These are phyloP conservation scores for Hozukius guyotensis DNA, from an alignment of 2,797 vertebrate species.

Conservation along the genomic window DNA sequence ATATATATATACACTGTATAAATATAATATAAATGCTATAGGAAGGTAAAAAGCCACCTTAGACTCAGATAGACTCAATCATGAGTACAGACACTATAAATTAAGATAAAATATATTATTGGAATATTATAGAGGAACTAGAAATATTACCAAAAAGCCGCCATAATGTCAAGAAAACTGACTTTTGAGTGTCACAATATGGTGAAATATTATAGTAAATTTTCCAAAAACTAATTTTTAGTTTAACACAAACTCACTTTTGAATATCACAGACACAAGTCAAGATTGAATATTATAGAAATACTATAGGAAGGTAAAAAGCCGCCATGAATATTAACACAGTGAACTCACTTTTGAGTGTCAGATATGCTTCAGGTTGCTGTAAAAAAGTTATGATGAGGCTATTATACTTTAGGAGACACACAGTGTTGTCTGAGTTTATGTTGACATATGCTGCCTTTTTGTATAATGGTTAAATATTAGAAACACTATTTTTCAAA, in stretches of 20 bases:
- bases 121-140: no score
- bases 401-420: not conserved
- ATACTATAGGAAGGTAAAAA: not conserved
- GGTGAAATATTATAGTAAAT: not conserved
- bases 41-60: no score
- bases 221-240: not conserved
- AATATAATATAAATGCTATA: no score
- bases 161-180: no score
- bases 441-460: not conserved
- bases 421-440: not conserved
- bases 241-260: not conserved
- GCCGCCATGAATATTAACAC: not conserved
- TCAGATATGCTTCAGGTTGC: not conserved
- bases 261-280: not conserved
- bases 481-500: not conserved
- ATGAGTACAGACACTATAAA: no score
- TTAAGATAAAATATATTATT: no score
- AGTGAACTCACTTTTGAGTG: not conserved
- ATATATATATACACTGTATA: no score
- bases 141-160: no score
- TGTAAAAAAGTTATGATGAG: not conserved
- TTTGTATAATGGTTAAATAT: not conserved
- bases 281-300: no score
- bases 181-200: no score
- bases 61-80: no score